phyloP scores from a whole-genome alignment of 2,888 invertebrate genomes.

The Drosophila mettleri region DNA sequence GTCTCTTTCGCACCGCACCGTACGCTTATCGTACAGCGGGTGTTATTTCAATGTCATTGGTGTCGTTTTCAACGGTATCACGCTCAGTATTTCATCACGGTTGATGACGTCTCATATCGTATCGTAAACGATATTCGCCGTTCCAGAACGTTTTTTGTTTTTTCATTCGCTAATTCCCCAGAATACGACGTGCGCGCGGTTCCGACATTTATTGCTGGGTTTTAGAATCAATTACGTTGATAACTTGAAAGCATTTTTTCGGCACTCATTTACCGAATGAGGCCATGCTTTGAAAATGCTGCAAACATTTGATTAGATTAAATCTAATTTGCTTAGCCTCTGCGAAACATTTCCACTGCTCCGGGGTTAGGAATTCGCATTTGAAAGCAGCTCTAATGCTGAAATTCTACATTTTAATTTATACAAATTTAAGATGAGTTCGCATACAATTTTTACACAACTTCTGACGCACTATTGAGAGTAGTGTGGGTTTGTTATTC shows the following conservation, averaged over 20 bases:
- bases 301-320: conserved; percentile 48
- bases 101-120: conserved; percentile 59
- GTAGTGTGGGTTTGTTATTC: background rate
- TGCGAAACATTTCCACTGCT: conserved; percentile 1
- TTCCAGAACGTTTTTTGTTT: conserved; percentile 3
- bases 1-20: conserved; percentile 14
- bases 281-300: conserved; percentile 15
- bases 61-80: conserved; percentile 55
- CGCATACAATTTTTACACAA: background rate
- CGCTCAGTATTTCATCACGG: conserved; percentile 61
- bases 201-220: conserved; percentile 4
- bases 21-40: conserved; percentile 49
- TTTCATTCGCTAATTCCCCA: background rate
- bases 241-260: conserved; percentile 3
- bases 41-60: conserved; percentile 72
- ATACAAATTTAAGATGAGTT: background rate
- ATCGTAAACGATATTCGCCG: conserved; percentile 18
- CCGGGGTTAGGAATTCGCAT: background rate
- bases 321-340: background rate
- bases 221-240: conserved; percentile 10
- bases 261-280: conserved; percentile 22
- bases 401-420: background rate
- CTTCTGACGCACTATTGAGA: conserved; percentile 25
- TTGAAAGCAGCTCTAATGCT: background rate
- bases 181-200: conserved; percentile 20